Percentiles rank a stretch among this genome's conserved stretches.
phyloP scores from a whole-genome alignment of 2,888 invertebrate genomes.

The Amaurobius ferox region DNA sequence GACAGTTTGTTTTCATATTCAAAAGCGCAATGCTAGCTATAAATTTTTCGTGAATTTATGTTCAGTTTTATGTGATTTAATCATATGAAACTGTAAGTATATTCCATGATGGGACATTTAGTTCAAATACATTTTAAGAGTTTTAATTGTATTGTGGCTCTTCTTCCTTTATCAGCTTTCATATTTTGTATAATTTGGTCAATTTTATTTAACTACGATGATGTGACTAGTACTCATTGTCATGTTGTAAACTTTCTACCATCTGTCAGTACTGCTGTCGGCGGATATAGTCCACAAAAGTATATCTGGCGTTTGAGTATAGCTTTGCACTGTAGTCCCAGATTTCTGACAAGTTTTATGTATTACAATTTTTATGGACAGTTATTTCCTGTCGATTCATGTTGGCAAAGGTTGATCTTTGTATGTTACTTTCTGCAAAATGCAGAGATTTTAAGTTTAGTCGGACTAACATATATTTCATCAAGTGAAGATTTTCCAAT shows the following conservation, averaged over 20 bases:
- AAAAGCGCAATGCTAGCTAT: too few species aligned
- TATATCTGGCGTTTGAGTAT: constrained; percentile 92
- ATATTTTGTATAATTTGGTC: constrained; percentile 89
- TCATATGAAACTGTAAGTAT: too few species aligned
- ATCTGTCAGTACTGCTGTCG: constrained; percentile 96
- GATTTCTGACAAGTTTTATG: constrained; percentile 87
- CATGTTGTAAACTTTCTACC: constrained; percentile 91
- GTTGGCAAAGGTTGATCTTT: constrained; percentile 81
- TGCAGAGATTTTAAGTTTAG: constrained; percentile 89
- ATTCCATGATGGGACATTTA: constrained; percentile 32
- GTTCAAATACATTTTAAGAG: constrained; percentile 73
- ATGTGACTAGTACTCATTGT: constrained; percentile 92
- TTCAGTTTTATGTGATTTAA: too few species aligned
- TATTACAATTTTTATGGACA: constrained; percentile 87
- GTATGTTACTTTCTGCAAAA: constrained; percentile 85
- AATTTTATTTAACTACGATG: constrained; percentile 88
- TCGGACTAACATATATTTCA: constrained; percentile 92
- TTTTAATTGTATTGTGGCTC: constrained; percentile 83
- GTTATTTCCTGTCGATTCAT: constrained; percentile 81
- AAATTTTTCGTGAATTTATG: too few species aligned
- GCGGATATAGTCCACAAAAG: constrained; percentile 91
- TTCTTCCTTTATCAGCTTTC: constrained; percentile 87
- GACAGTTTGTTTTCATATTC: too few species aligned
- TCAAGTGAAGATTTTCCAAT: constrained; percentile 90
- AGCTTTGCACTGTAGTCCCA: constrained; percentile 87